phyloP scores from a whole-genome alignment of 1,140 invertebrate genomes.

The Bradynema listronoti region DNA sequence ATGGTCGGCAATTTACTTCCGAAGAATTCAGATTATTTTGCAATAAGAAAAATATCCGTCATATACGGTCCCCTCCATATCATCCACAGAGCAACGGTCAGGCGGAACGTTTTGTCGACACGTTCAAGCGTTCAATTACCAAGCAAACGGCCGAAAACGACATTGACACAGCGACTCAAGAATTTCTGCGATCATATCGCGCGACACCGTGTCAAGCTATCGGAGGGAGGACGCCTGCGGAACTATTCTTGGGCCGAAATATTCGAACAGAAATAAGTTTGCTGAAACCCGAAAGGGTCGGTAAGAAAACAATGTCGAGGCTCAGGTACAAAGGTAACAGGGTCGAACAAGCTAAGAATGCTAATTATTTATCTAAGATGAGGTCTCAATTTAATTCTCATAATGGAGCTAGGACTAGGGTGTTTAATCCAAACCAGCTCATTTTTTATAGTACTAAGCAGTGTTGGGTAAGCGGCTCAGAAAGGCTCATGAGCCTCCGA shows the following conservation, averaged over 20 bases:
- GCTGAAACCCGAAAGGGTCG: too few species aligned
- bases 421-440: too few species aligned
- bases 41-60: slow-evolving; percentile 25
- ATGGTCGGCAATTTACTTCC: slow-evolving; percentile 55
- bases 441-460: too few species aligned
- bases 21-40: slow-evolving; percentile 52
- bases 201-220: neutral
- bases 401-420: too few species aligned
- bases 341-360: too few species aligned
- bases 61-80: slow-evolving; percentile 41
- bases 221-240: neutral
- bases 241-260: neutral
- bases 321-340: too few species aligned
- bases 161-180: neutral
- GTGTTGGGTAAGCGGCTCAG: too few species aligned
- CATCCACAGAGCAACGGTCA: slow-evolving; percentile 52
- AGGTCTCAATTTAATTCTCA: too few species aligned
- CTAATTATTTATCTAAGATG: too few species aligned
- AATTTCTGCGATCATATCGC: neutral
- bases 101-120: slow-evolving; percentile 55
- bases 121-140: slow-evolving; percentile 29
- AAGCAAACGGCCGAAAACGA: neutral
- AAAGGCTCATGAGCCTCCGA: too few species aligned
- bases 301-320: too few species aligned
- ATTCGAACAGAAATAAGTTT: too few species aligned